Evolutionary conservation across 2,113 vertebrate genomes (phyloP).

Genomic region (Corydoras sp.): DNA sequence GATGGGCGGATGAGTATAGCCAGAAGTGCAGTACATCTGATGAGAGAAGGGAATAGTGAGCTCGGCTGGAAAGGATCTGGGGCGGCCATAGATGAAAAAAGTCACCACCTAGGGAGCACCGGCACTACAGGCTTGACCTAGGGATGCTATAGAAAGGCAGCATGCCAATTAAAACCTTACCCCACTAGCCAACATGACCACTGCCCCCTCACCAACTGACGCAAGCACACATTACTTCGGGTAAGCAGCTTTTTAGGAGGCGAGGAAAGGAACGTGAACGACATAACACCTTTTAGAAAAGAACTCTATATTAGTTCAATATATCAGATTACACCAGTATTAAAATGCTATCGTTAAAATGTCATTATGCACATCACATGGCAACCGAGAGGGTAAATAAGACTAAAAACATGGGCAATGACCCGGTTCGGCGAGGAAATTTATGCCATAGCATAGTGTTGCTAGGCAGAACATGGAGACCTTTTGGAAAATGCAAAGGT

Average conservation of each 20-base stretch:
- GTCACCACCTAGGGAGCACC: slow-evolving; percentile 48
- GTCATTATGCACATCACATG: slow-evolving; percentile 12
- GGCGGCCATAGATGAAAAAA: slow-evolving; percentile 55
- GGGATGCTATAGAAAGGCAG: slow-evolving; percentile 47
- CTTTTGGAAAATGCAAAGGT: too few species aligned
- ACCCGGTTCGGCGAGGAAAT: slow-evolving; percentile 1
- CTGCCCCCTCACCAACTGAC: slow-evolving; percentile 43
- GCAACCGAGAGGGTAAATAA: background rate
- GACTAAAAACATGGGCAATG: too few species aligned
- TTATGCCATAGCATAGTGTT: slow-evolving; percentile 48
- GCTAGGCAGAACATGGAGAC: slow-evolving; percentile 62
- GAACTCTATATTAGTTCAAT: slow-evolving; percentile 42
- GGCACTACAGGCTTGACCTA: slow-evolving; percentile 57
- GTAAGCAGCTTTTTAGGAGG: slow-evolving; percentile 29
- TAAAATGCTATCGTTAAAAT: slow-evolving; percentile 53
- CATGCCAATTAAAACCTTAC: slow-evolving; percentile 64
- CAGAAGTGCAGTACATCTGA: slow-evolving; percentile 58
- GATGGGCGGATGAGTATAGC: slow-evolving; percentile 53
- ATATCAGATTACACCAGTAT: slow-evolving; percentile 45
- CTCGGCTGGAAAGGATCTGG: slow-evolving; percentile 31
- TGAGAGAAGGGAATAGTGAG: slow-evolving; percentile 51
- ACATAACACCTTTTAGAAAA: slow-evolving; percentile 46
- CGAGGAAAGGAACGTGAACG: slow-evolving; percentile 38
- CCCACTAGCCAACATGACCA: slow-evolving; percentile 44
- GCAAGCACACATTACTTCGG: slow-evolving; percentile 39